These are phyloP conservation scores for Nerophis ophidion DNA, from an alignment of 2,113 vertebrate species.

Conservation along the genomic window DNA sequence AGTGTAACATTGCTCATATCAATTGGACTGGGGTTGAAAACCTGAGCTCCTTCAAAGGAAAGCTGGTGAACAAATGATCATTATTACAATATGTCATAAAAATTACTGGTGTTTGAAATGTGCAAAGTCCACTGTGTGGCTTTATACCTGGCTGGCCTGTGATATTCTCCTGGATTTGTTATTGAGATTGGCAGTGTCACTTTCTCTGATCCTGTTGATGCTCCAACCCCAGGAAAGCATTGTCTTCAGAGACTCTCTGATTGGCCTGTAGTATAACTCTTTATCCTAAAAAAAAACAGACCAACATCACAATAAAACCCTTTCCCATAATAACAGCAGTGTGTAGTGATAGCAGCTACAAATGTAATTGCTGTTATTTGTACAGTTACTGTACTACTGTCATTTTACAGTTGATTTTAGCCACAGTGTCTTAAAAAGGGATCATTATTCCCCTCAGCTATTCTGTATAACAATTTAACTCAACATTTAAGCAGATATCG, in stretches of 20 bases:
- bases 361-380: neutral
- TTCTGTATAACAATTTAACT: neutral
- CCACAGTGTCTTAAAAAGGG: neutral
- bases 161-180: slow-evolving; percentile 86
- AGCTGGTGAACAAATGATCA: slow-evolving; percentile 60
- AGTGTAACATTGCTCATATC: slow-evolving; percentile 97
- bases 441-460: neutral
- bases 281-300: slow-evolving; percentile 76
- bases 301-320: neutral
- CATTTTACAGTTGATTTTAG: neutral
- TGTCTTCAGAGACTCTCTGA: slow-evolving; percentile 91
- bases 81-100: neutral
- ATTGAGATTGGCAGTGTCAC: slow-evolving; percentile 81
- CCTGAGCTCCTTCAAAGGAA: slow-evolving; percentile 83
- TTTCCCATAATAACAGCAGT: neutral
- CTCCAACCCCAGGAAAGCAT: slow-evolving; percentile 92
- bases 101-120: neutral
- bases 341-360: neutral
- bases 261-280: slow-evolving; percentile 86
- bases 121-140: neutral
- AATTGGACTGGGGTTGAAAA: slow-evolving; percentile 86
- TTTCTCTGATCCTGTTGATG: slow-evolving; percentile 85
- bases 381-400: too few species aligned
- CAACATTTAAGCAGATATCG: neutral
- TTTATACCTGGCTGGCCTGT: slow-evolving; percentile 84